Base-by-base conservation (phyloP, 2,888 invertebrate genomes). In the Oxycera nigricornis region DNA sequence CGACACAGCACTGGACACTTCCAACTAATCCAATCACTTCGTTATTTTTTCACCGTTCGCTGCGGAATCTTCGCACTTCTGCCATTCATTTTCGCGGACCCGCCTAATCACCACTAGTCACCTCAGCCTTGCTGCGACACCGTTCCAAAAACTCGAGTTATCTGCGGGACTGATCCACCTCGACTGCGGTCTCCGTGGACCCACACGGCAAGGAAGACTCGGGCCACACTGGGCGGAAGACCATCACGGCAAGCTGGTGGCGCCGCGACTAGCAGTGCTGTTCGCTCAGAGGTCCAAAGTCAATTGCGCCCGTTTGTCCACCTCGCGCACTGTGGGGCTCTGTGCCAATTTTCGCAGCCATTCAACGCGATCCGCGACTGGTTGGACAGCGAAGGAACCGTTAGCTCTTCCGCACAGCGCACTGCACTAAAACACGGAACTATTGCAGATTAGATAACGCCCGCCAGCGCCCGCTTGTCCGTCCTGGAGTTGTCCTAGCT, bases 151-250 rank as follows among this genome's bases (percentile, higher is more conserved):
- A 20, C 31, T 61, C 61, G 28, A 28, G 9, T 28, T 61, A 61
- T 28, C 61, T 61, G 30, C 61, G 61, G 31, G 31, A 65, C 65
- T 65, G 65, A 41, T 65, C 65, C 39, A 41, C 65, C 22, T 41
- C 14, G 30, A 65, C 22, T 35, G 39, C 22, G 14, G 65, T 20
- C 17, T 31, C 39, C n/a, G 24, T 17, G 9, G 22, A 26, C 39
- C 65, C 39, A 65, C 39, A 59, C 59, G 30, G n/a, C 22, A 59
- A 17, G 30, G 2, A 28, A 28, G 30, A 28, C 59, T 59, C 41
- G 24, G n/a, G 24, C 41, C 65, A 17, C 65, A 39, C 41, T 65
- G 65, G 65, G 41, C 65, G 39, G 22, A 65, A 65, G 41, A 65
- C 22, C 24, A 26, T 65, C 41, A 65, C 41, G 30, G 20, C 14